A percentile compares a stretch with the other conserved stretches of the same genome.
These are phyloP conservation scores for Linyphia triangularis DNA, from an alignment of 2,888 invertebrate species.

Conservation along the genomic window DNA sequence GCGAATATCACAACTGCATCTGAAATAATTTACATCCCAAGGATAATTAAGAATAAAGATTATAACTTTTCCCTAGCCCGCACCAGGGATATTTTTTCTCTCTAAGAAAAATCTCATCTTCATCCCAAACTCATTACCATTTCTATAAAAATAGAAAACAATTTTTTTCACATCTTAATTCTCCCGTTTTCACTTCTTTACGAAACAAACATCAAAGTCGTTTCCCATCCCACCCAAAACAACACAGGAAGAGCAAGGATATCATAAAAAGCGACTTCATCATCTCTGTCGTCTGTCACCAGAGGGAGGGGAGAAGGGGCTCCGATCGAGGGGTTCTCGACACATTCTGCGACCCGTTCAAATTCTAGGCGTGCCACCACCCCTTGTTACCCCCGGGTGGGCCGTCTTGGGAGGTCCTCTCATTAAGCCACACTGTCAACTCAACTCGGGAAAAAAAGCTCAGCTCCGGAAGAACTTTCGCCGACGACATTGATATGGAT, in stretches of 20 bases:
- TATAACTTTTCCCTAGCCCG: too few species aligned
- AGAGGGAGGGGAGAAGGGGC: constrained; percentile 30
- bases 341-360: constrained; percentile 70
- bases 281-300: constrained; percentile 74
- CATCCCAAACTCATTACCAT: not conserved
- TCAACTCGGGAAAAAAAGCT: not conserved
- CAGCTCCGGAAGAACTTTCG: constrained; percentile 34
- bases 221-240: constrained; percentile 1
- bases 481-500: not conserved
- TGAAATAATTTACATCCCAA: too few species aligned
- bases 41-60: too few species aligned
- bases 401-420: constrained; percentile 67
- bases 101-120: not conserved
- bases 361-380: constrained; percentile 57
- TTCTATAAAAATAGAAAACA: not conserved
- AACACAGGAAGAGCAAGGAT: not conserved
- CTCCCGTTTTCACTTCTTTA: constrained; percentile 63
- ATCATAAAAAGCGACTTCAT: constrained; percentile 54
- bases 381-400: constrained; percentile 70
- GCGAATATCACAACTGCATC: too few species aligned
- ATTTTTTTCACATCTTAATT: constrained; percentile 44
- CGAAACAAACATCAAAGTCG: constrained; percentile 43
- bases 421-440: constrained; percentile 46
- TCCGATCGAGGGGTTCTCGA: constrained; percentile 13
- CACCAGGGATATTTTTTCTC: too few species aligned